Evolutionary conservation across 2,888 invertebrate species (phyloP).

Genomic region (Ernsta delagoae): DNA sequence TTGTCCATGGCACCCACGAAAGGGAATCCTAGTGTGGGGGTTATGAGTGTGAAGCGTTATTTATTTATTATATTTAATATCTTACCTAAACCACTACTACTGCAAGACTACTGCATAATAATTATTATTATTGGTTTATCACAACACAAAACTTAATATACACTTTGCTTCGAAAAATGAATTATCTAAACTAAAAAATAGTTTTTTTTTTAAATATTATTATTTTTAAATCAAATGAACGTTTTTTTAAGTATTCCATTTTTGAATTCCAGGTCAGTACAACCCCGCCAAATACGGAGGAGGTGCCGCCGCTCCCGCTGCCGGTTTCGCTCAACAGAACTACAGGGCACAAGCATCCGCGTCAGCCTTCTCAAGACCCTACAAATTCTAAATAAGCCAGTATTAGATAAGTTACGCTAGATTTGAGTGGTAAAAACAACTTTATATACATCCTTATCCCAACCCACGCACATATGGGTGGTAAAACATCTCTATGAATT

Average conservation of each 20-base stretch:
- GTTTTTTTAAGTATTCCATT: no score
- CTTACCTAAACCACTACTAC: no score
- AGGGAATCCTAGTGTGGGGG: no score
- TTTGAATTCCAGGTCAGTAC: constrained; percentile 78
- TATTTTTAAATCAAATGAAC: neutral
- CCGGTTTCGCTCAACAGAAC: constrained; percentile 56
- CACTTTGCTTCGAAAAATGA: no score
- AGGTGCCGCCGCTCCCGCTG: constrained; percentile 49
- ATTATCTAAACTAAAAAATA: no score
- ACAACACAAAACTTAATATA: no score
- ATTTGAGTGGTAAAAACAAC: constrained; percentile 29
- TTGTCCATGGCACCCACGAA: no score
- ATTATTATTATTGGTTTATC: no score
- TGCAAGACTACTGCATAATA: no score
- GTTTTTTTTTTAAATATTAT: neutral
- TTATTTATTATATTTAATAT: no score
- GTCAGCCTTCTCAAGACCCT: constrained; percentile 71
- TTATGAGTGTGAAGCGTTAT: no score
- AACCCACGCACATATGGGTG: neutral
- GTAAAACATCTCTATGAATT: constrained; percentile 2
- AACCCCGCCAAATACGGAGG: constrained; percentile 72
- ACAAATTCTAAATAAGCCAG: constrained; percentile 66
- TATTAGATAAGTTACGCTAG: constrained; percentile 40
- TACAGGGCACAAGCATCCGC: constrained; percentile 62
- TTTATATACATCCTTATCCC: constrained; percentile 2